phyloP scores from a whole-genome alignment of 2,113 vertebrate genomes.

The Electrona antarctica region DNA sequence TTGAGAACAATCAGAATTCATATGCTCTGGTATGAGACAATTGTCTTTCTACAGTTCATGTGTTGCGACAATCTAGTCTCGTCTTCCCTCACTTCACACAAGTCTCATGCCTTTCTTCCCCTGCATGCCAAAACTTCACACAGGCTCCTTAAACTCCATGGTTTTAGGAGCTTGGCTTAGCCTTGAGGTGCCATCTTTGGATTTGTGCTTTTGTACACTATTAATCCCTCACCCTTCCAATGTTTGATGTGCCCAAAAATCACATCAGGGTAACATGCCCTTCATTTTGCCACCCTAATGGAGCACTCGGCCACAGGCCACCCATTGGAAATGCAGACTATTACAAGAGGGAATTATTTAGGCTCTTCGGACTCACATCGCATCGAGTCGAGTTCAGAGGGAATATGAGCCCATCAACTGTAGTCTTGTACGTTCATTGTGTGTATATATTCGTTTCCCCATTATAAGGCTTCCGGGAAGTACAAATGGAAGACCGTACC shows the following conservation, averaged over 20 bases:
- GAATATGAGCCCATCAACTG: slow-evolving; percentile 50
- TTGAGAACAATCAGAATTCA: slow-evolving; percentile 50
- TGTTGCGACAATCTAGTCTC: slow-evolving; percentile 67
- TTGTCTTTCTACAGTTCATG: slow-evolving; percentile 71
- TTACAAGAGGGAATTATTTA: slow-evolving; percentile 27
- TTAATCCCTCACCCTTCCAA: slow-evolving; percentile 45
- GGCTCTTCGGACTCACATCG: slow-evolving; percentile 41
- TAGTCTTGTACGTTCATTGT: slow-evolving; percentile 51
- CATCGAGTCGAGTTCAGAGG: slow-evolving; percentile 44
- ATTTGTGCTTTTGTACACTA: slow-evolving; percentile 75
- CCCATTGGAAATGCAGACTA: slow-evolving; percentile 31
- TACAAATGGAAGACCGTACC: slow-evolving; percentile 80
- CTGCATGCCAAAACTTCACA: slow-evolving; percentile 49
- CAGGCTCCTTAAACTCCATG: slow-evolving; percentile 39
- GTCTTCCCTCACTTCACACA: slow-evolving; percentile 29
- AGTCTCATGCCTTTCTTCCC: slow-evolving; percentile 24
- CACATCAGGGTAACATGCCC: slow-evolving; percentile 53
- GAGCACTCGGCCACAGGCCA: slow-evolving; percentile 22
- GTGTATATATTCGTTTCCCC: slow-evolving; percentile 38
- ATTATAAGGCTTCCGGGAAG: slow-evolving; percentile 76
- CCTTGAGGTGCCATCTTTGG: slow-evolving; percentile 74
- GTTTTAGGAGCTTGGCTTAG: slow-evolving; percentile 40
- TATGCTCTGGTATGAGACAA: slow-evolving; percentile 47
- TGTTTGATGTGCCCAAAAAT: slow-evolving; percentile 55
- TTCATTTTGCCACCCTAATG: slow-evolving; percentile 37